A percentile compares a stretch with the other conserved stretches of the same genome.
Evolutionary conservation across 1,140 invertebrate genomes (phyloP).

Genomic region (Polyergus mexicanus): DNA sequence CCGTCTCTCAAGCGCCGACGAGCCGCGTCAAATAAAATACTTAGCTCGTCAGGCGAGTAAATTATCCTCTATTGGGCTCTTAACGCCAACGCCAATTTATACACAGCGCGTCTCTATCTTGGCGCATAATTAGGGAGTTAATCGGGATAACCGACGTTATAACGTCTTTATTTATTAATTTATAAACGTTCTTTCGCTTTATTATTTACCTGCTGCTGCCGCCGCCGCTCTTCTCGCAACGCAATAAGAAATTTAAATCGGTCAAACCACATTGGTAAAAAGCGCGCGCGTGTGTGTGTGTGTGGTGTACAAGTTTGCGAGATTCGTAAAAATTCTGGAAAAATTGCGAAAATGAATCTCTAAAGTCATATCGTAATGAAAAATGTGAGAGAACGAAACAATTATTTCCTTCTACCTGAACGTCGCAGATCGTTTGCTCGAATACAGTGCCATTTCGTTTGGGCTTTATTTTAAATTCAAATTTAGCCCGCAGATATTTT

Average conservation of each 20-base stretch:
- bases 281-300: too few relatives aligned
- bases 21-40: slow-evolving; percentile 60
- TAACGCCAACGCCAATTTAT: slow-evolving; percentile 67
- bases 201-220: background rate
- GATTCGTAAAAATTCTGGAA: background rate
- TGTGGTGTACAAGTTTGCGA: background rate
- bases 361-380: too few relatives aligned
- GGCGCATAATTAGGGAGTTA: slow-evolving; percentile 30
- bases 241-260: background rate
- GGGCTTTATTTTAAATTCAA: background rate
- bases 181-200: background rate
- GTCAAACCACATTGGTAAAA: background rate
- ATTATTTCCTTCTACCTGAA: background rate
- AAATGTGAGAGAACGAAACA: background rate
- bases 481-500: background rate
- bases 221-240: background rate
- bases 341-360: background rate
- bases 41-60: slow-evolving; percentile 4
- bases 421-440: background rate
- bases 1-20: background rate
- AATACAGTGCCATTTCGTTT: background rate
- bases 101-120: slow-evolving; percentile 52
- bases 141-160: slow-evolving; percentile 13
- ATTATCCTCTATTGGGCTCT: slow-evolving; percentile 63
- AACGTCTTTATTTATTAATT: slow-evolving; percentile 38